Evolutionary conservation across 2,888 invertebrate species (phyloP), one percentile per base, ranked within the genome.

Genomic region (Cerastoderma edule): DNA sequence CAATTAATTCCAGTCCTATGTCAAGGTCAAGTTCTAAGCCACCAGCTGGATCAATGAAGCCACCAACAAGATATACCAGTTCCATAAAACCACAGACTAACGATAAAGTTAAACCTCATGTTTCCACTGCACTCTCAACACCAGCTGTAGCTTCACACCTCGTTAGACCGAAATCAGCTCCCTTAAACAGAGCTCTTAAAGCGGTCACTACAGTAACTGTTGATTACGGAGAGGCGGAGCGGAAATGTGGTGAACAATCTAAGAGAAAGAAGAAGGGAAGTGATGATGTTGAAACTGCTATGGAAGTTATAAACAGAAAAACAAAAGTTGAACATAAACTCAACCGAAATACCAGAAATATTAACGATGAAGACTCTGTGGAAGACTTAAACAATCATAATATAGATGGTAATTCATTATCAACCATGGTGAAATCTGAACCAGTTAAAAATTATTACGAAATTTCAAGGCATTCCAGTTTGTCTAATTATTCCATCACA

Each of bases 231-330:
- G 56, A 73, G 24, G 80, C 80, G n/a, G 56, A 72, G 28, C 64
- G 70, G 19, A 79, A 70, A 44, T 50, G 72, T 5, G 72, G n/a
- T n/a, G n/a, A n/a, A n/a, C n/a, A n/a, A n/a, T n/a, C n/a, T n/a
- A 60, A 60, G 57, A 67, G 57, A 57, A 78, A 66, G 33, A 83
- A 65, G 27, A 50, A 66, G 35, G 67, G 46, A 32, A 78, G 76
- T 60, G 85, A 83, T 65, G 86, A 88, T 60, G 44, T 86, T 27
- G 75, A 83, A 1, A 87, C 88, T 4, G 82, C 87, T 84, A 86
- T 88, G 50, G 77, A 83, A 33, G 73, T 81, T 65, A 67, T 80
- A n/a, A 63, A 65, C 35, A 54, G 77, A 44, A n/a, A n/a, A n/a
- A n/a, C n/a, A n/a, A n/a, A 50, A 22, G 24, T 3, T 22, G 50